phyloP scores from a whole-genome alignment of 2,113 vertebrate species.

The Chascanopsetta lugubris region DNA sequence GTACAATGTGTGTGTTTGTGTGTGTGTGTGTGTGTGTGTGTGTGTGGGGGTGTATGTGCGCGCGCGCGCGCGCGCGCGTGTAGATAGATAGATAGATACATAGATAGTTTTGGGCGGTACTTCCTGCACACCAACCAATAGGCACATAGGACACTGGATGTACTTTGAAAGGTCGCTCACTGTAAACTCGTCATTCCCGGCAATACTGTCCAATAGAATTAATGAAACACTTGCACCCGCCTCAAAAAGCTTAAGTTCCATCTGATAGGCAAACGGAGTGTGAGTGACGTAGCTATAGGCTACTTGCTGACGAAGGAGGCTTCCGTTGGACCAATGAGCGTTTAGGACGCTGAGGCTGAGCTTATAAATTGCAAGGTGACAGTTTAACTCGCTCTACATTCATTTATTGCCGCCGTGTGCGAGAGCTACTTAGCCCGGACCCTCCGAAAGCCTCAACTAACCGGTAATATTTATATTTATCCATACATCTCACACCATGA shows the following conservation, averaged over 20 bases:
- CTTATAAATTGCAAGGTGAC: conserved; percentile 84
- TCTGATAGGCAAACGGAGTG: conserved; percentile 6
- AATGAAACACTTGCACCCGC: conserved; percentile 33
- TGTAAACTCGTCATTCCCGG: conserved; percentile 23
- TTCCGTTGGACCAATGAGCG: conserved; percentile 64
- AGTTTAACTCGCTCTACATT: conserved; percentile 26
- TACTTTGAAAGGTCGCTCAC: conserved; percentile 46
- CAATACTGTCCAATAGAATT: conserved; percentile 63
- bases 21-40: too few species aligned
- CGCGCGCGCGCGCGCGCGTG: too few species aligned
- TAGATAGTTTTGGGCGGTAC: conserved; percentile 65
- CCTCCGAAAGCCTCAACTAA: conserved; percentile 51
- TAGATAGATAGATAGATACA: too few species aligned
- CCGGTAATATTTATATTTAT: conserved; percentile 73
- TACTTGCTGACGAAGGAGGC: conserved; percentile 30
- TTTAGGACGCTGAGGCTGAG: conserved; percentile 70
- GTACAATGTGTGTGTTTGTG: too few species aligned
- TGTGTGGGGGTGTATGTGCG: too few species aligned
- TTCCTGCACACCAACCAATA: conserved; percentile 55
- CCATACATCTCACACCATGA: too few species aligned
- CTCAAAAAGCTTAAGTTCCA: background rate
- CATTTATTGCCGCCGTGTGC: conserved; percentile 60
- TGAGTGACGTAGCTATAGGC: background rate
- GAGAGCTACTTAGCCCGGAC: conserved; percentile 40
- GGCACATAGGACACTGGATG: conserved; percentile 60